These are phyloP conservation scores for Nematostella vectensis DNA, from an alignment of 92 coral and sea anemone species.

Conservation along the genomic window DNA sequence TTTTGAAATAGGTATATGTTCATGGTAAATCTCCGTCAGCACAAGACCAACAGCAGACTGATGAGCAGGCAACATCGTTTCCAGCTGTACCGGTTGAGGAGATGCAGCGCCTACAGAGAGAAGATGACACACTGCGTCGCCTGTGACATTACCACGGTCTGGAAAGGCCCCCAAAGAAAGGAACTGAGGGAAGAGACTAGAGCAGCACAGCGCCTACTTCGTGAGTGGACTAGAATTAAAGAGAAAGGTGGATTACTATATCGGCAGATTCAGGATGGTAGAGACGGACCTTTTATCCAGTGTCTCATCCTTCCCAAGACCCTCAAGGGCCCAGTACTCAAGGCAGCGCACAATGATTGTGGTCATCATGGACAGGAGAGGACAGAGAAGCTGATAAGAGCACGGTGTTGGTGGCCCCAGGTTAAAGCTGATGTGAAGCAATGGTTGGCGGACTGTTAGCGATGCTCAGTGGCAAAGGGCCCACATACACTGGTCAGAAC, in stretches of 20 bases:
- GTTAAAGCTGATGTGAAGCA: slow-evolving; percentile 23
- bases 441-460: slow-evolving; percentile 32
- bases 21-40: too few species aligned
- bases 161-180: not conserved
- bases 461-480: slow-evolving; percentile 30
- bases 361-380: slow-evolving; percentile 40
- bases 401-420: slow-evolving; percentile 36
- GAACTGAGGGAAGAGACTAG: slow-evolving; percentile 10
- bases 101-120: slow-evolving; percentile 6
- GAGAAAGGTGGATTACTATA: slow-evolving; percentile 26
- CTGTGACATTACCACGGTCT: slow-evolving; percentile 11
- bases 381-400: slow-evolving; percentile 20
- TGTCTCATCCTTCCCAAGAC: slow-evolving; percentile 21
- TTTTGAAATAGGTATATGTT: too few species aligned
- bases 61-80: slow-evolving; percentile 14
- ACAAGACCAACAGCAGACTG: slow-evolving; percentile 2
- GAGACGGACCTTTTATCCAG: not conserved
- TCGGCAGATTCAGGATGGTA: not conserved
- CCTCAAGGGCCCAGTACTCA: slow-evolving; percentile 14
- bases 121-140: slow-evolving; percentile 1
- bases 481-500: slow-evolving; percentile 28
- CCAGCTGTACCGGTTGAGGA: slow-evolving; percentile 9
- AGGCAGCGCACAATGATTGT: slow-evolving; percentile 11
- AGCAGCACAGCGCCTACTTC: slow-evolving; percentile 2
- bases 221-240: slow-evolving; percentile 4